A percentile compares a stretch with the other conserved stretches of the same genome.
phyloP scores from a whole-genome alignment of 2,888 invertebrate species.

The Leptopilina syphax region DNA sequence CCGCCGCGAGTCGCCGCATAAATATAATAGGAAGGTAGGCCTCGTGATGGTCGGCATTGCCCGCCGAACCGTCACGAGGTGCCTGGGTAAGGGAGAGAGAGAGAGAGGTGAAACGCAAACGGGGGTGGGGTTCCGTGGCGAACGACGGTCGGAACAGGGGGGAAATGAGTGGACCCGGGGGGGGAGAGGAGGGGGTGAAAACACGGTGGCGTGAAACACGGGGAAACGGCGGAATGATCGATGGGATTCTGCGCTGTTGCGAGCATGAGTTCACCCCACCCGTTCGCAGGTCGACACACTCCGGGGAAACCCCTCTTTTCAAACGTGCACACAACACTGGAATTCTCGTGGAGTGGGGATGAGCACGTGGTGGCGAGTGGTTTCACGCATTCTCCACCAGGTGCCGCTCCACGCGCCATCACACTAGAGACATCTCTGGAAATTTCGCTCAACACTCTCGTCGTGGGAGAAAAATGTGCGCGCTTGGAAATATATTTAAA shows the following conservation, averaged over 20 bases:
- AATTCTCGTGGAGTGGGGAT: constrained; percentile 51
- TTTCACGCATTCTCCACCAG: constrained; percentile 61
- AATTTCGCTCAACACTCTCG: not conserved
- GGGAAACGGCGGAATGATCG: constrained; percentile 75
- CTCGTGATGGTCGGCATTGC: constrained; percentile 76
- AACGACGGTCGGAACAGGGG: constrained; percentile 40
- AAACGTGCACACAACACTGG: constrained; percentile 34
- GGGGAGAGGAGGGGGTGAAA: constrained; percentile 61
- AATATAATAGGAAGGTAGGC: constrained; percentile 75
- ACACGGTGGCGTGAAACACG: constrained; percentile 73
- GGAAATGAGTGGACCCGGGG: constrained; percentile 49
- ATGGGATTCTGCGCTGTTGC: constrained; percentile 76
- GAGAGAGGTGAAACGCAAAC: not conserved
- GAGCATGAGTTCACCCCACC: constrained; percentile 68
- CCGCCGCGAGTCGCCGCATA: constrained; percentile 74
- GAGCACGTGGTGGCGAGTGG: constrained; percentile 65
- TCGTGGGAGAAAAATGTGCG: not conserved
- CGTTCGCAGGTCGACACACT: constrained; percentile 57
- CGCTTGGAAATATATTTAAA: not conserved
- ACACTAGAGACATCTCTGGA: constrained; percentile 66
- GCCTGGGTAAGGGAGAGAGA: constrained; percentile 47
- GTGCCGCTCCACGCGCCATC: constrained; percentile 57
- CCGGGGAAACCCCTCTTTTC: constrained; percentile 50
- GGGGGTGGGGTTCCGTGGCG: constrained; percentile 52
- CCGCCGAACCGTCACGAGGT: constrained; percentile 73